Evolutionary conservation across 2,797 vertebrate species (phyloP), one percentile per base, ranked within the genome.

Genomic region (Mormyrus proboscirostris): DNA sequence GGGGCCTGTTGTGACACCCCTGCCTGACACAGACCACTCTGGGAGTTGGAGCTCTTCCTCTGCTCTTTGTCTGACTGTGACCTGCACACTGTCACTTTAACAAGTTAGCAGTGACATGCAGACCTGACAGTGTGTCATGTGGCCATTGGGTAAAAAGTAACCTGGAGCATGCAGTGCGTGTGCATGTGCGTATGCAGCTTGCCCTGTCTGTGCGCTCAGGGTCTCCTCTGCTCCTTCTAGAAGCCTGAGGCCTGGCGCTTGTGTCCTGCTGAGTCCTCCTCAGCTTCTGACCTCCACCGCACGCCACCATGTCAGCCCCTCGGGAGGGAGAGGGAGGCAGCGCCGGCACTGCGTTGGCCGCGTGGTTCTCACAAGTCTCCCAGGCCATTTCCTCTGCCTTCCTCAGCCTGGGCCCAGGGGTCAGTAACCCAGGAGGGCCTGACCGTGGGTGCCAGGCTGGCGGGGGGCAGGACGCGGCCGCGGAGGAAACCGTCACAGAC

Each of bases 331-430:
- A 93, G 69, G 95, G 92, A 91, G 94, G 96, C 91, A 93, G 95
- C 88, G 94, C 96, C 91, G 93, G 95, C 87, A 95, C 96, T 90
- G 93, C 95, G 5, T 91, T 97, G 55, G 96, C 95, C 10, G 93
- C 95, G 69, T 97, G 96, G 96, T 94, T 97, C 90, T 94, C 95
- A 84, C 95, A 95, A 53, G 89, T 96, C 84, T 96, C 96, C 0
- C 95, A 96, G 93, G 94, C 95, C 0, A 89, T 97, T 69, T 96
- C 95, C 88, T 91, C 92, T 83, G 95, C 94, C 0, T 92, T 97
- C 88, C 90, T 93, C 90, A 94, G 92, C 57, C 84, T 89, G 94
- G 92, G 94, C 89, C 90, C 94, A 92, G 93, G 91, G 90, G 57
- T 91, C 22, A 6, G 92, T 4, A 94, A 19, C 90, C 86, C 65